phyloP scores from a whole-genome alignment of 2,888 invertebrate genomes.

The Peribatodes rhomboidaria region DNA sequence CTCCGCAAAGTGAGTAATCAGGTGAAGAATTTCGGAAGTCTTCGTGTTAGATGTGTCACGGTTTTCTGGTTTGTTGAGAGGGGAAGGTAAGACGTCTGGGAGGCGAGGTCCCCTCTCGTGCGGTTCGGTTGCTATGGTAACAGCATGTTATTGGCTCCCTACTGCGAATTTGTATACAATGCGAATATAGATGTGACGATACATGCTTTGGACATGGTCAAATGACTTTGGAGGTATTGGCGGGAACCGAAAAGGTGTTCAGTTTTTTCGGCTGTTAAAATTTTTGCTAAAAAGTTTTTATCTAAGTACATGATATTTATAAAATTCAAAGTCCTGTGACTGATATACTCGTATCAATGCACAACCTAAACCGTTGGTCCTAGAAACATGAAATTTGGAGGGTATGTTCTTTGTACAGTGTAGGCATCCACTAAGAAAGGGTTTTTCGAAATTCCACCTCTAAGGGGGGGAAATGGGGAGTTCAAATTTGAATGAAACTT shows the following conservation, averaged over 20 bases:
- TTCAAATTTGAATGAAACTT: too few relatives aligned
- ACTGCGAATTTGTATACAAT: conserved; percentile 59
- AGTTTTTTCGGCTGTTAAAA: too few relatives aligned
- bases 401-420: too few relatives aligned
- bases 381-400: too few relatives aligned
- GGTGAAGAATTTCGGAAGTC: conserved; percentile 41
- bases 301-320: too few relatives aligned
- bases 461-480: too few relatives aligned
- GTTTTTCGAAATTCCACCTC: too few relatives aligned
- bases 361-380: too few relatives aligned
- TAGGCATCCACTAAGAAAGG: too few relatives aligned
- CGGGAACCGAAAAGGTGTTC: too few relatives aligned
- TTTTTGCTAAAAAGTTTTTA: too few relatives aligned
- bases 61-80: conserved; percentile 70
- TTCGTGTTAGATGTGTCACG: conserved; percentile 66
- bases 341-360: neutral
- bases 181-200: conserved; percentile 23
- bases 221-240: neutral
- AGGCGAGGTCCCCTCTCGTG: conserved; percentile 69
- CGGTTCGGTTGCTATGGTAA: conserved; percentile 75
- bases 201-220: conserved; percentile 35
- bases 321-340: too few relatives aligned
- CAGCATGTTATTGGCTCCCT: conserved; percentile 82
- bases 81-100: conserved; percentile 55
- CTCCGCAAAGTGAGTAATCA: conserved; percentile 20